Conservation (phyloP, 2,797 vertebrate species). For the Sebastes iracundus region DNA sequence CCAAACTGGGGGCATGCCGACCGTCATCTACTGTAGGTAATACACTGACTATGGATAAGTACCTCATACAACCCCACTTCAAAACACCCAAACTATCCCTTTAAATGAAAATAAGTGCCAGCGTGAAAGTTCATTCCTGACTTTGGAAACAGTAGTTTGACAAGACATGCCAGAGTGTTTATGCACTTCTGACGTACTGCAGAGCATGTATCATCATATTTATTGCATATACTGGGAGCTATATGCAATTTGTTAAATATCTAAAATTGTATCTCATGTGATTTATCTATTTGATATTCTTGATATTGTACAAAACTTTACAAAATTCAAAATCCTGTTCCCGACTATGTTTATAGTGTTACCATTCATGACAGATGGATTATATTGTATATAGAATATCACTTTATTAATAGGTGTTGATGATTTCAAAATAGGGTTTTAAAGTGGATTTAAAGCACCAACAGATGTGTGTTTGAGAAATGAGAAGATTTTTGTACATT, state of each 20-base stretch:
- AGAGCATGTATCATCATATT: background rate
- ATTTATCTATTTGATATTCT: constrained; percentile 8
- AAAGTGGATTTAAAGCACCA: constrained; percentile 10
- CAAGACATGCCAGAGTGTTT: background rate
- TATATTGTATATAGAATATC: background rate
- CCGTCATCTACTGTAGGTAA: background rate
- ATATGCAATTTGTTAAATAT: constrained; percentile 7
- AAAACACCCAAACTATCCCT: background rate
- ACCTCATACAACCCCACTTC: background rate
- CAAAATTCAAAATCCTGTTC: constrained; percentile 8
- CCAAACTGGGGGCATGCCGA: background rate
- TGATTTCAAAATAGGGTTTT: constrained; percentile 15
- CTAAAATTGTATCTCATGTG: background rate
- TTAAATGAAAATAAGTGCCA: constrained; percentile 14
- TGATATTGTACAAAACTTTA: constrained; percentile 29
- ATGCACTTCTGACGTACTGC: background rate
- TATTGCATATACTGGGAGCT: constrained; percentile 17
- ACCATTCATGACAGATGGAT: background rate
- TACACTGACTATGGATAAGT: background rate
- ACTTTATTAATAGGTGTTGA: constrained; percentile 1
- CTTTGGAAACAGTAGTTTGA: background rate
- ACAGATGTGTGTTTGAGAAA: background rate
- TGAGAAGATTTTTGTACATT: constrained; percentile 17
- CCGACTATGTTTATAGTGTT: background rate
- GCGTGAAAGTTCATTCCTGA: background rate